These are phyloP conservation scores for Leptinotarsa defecta DNA, from an alignment of 1,140 invertebrate species.

Conservation along the genomic window DNA sequence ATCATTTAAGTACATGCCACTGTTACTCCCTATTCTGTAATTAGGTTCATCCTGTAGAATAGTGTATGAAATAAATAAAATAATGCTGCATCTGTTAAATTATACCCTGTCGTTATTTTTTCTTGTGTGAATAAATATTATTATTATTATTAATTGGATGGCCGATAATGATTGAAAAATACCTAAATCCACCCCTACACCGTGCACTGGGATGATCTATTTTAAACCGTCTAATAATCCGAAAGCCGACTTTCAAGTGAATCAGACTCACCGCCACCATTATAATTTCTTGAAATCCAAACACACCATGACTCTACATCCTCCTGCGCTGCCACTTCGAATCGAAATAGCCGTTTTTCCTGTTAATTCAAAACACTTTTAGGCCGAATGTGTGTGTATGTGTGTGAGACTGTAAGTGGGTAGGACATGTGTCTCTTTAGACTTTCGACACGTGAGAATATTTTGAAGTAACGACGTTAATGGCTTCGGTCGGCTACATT, in stretches of 20 bases:
- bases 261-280: neutral
- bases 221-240: neutral
- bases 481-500: neutral
- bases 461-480: slow-evolving; percentile 18
- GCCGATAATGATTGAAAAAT: neutral
- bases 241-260: neutral
- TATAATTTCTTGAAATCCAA: slow-evolving; percentile 38
- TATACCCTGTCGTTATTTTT: no score
- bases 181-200: neutral
- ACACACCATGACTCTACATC: slow-evolving; percentile 41
- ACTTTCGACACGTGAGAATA: slow-evolving; percentile 16
- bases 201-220: neutral
- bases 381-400: neutral
- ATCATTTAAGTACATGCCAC: no score
- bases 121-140: no score
- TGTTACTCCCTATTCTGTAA: no score
- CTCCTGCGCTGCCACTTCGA: slow-evolving; percentile 35
- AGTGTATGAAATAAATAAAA: no score
- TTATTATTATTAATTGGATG: no score
- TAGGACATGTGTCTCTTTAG: slow-evolving; percentile 23
- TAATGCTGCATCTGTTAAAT: no score
- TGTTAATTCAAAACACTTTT: slow-evolving; percentile 45
- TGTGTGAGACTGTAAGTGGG: neutral
- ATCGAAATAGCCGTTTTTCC: slow-evolving; percentile 38
- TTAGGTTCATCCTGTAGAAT: no score